Evolutionary conservation across 2,113 vertebrate species (phyloP).

Genomic region (Cyphomyrus plagiostoma): DNA sequence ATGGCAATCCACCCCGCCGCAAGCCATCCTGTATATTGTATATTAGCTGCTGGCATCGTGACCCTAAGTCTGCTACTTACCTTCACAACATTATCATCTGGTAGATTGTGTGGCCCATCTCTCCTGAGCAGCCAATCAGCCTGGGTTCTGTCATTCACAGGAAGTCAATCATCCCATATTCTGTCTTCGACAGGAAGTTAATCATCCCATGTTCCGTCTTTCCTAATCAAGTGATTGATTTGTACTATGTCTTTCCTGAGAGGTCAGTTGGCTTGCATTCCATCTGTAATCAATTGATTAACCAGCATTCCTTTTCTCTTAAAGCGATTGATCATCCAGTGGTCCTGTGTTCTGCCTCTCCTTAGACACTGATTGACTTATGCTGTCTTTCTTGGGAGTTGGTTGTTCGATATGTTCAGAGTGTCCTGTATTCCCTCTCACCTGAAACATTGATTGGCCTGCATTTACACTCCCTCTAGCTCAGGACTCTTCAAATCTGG

Average conservation of each 20-base stretch:
- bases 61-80: conserved; percentile 58
- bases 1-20: neutral
- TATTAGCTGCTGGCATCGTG: conserved; percentile 79
- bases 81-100: conserved; percentile 52
- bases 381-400: conserved; percentile 43
- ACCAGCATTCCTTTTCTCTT: neutral
- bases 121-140: conserved; percentile 39
- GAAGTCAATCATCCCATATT: neutral
- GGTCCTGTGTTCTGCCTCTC: conserved; percentile 36
- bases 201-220: neutral
- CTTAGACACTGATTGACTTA: conserved; percentile 27
- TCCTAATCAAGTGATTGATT: neutral
- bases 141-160: conserved; percentile 2
- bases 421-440: conserved; percentile 8
- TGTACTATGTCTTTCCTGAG: conserved; percentile 25
- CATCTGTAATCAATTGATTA: neutral
- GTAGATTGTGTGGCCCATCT: conserved; percentile 44
- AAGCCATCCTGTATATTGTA: conserved; percentile 60
- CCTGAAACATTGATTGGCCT: neutral
- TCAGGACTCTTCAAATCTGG: too few species aligned
- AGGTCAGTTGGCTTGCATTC: neutral
- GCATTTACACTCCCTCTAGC: neutral
- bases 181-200: conserved; percentile 18
- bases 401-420: conserved; percentile 17
- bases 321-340: conserved; percentile 32